Base-by-base conservation (phyloP, 2,113 vertebrate species). In the Mungos mungo region DNA sequence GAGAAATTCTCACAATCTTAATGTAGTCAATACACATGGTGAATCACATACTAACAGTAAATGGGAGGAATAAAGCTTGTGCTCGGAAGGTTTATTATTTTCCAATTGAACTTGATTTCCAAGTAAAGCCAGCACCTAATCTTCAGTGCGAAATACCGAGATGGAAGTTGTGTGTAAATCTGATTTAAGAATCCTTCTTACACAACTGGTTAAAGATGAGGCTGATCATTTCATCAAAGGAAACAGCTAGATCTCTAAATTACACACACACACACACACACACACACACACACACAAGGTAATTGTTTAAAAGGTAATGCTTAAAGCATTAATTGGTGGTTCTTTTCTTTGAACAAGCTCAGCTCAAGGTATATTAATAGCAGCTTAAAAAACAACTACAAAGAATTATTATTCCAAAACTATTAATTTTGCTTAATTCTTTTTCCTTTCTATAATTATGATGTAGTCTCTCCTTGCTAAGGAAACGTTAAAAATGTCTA, bases 31-130 rank as follows among this genome's bases (percentile, higher is more conserved):
- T 31, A 77, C 14, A 83, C 2, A 25, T 41, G 35, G 68, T 77
- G 76, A 93, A 92, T 91, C 72, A 68, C 47, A 57, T 19, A n/a
- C 83, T 38, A 74, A 52, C 1, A 31, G 89, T 45, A 87, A 87
- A 86, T 72, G 13, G 72, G 45, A 96, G 74, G 54, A 88, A 57
- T 41, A 79, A 77, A 90, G 54, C 38, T 63, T 88, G 29, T 35
- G 29, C 25, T 54, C 63, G 33, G 93, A 96, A 95, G 72, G 74
- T 95, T 95, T 95, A 96, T 96, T 94, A 95, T 98, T 97, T 95
- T 94, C 88, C 83, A 86, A 41, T 81, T 93, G 84, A 95, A 96
- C 71, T 94, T 97, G 95, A 95, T 97, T 98, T 96, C 89, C 6
- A 82, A 83, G 50, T 66, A 91, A 97, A 93, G 72, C 47, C 47